Base-by-base conservation (phyloP, 92 coral and sea anemone genomes). In the Epizoanthus ramosus region DNA sequence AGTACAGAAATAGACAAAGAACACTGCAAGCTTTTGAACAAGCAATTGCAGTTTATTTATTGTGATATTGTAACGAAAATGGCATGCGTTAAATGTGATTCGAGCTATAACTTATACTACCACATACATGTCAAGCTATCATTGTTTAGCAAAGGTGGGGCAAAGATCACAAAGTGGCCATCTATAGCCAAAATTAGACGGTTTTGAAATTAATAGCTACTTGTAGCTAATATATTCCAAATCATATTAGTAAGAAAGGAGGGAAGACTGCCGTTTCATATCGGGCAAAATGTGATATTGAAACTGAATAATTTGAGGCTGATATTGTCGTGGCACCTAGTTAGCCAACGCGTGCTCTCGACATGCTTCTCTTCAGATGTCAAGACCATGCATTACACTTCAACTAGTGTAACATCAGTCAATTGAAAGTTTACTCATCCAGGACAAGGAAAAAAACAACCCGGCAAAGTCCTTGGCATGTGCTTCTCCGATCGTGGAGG, bases 271-370 rank as follows among this genome's bases (percentile, higher is more conserved):
- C 66, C 17, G 60, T 6, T 75, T 59, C 61, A 22, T 59, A 17
- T 41, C 16, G 80, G 22, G 58, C 21, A 21, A 52, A 61, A 77
- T 60, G 61, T 35, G 70, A n/a, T 75, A 75, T 35, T 77, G 45
- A 39, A 52, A 75, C n/a, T 75, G 63, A 16, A 75, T 59, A 63
- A 77, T 61, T 63, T 77, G 68, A 22, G 57, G 6, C 71, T 10
- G 23, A 77, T 61, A 75, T 75, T 75, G 80, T 31, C 18, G 3
- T 45, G 82, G 82, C 70, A 77, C 82, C 71, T 21, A 4, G 3
- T 15, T 0, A 28, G 68, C 56, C 19, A 33, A 56, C 41, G 45
- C 47, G 57, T 13, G 15, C 15, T 35, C 21, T 77, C 47, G 9
- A 77, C 41, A 77, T 31, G 57, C 39, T 16, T 59, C 54, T 37